Conservation (phyloP, 30 jellyfish, hydroid and myxozoan genomes). For the Hydractinia symbiolongicarpus region DNA sequence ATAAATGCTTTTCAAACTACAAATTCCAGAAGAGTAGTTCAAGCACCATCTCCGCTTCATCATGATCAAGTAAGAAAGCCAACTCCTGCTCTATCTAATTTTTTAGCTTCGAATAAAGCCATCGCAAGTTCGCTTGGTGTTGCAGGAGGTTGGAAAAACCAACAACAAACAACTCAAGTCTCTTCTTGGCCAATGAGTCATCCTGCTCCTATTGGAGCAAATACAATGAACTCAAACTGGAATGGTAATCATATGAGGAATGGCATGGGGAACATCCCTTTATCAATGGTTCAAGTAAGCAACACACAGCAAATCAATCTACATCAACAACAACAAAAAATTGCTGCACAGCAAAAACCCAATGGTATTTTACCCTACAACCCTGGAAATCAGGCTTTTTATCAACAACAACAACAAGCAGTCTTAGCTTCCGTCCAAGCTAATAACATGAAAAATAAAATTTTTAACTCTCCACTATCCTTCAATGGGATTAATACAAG, state of each 20-base stretch:
- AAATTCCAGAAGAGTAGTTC: constrained; percentile 32
- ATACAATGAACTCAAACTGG: constrained; percentile 73
- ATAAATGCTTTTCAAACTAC: constrained; percentile 51
- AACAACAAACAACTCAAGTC: constrained; percentile 19
- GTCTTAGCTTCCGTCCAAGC: constrained; percentile 37
- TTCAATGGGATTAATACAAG: constrained; percentile 5
- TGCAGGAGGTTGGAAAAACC: constrained; percentile 30
- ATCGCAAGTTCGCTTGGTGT: constrained; percentile 97
- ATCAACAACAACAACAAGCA: constrained; percentile 33
- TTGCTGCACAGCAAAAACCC: neutral
- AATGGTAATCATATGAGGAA: constrained; percentile 54
- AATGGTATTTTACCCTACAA: constrained; percentile 6
- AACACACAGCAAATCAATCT: neutral
- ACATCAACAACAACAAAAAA: constrained; percentile 34
- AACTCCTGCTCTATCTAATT: constrained; percentile 90
- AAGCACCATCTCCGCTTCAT: constrained; percentile 40
- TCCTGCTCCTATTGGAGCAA: constrained; percentile 49
- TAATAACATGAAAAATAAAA: constrained; percentile 25
- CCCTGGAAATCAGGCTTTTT: constrained; percentile 20
- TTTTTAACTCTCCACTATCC: constrained; percentile 20
- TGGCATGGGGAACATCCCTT: constrained; percentile 37
- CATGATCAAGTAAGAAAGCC: constrained; percentile 73
- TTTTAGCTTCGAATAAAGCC: constrained; percentile 91
- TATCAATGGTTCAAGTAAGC: constrained; percentile 14
- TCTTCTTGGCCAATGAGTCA: constrained; percentile 88